Evolutionary conservation across 2,797 vertebrate species (phyloP).

Genomic region (Petrocephalus sullivani): DNA sequence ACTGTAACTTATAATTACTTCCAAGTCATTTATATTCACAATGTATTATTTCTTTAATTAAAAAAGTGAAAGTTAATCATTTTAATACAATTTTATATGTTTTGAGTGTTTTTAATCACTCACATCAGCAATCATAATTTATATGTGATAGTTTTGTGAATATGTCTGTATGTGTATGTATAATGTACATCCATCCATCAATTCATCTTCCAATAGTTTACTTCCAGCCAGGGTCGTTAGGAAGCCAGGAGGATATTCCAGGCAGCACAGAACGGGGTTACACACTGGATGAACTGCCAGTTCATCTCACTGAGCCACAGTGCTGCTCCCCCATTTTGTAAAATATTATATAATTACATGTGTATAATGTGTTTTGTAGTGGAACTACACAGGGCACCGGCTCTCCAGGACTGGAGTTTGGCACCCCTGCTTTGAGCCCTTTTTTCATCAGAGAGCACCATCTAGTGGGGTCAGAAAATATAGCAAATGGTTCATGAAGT

Average conservation of each 20-base stretch:
- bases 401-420: background rate
- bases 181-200: background rate
- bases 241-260: background rate
- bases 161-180: background rate
- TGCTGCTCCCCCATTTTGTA: too few relatives aligned
- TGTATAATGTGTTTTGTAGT: too few relatives aligned
- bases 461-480: background rate
- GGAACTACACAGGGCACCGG: too few relatives aligned
- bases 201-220: background rate
- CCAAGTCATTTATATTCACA: conserved; percentile 50
- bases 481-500: background rate
- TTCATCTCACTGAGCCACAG: too few relatives aligned
- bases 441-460: background rate
- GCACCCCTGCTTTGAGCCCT: background rate
- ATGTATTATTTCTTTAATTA: background rate
- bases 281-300: too few relatives aligned
- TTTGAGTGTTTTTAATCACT: background rate
- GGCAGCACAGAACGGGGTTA: too few relatives aligned
- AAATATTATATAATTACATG: too few relatives aligned
- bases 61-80: background rate
- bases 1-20: conserved; percentile 34
- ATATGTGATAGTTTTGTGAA: background rate
- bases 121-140: background rate
- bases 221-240: background rate
- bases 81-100: background rate